A percentile compares a stretch with the other conserved stretches of the same genome.
Conservation (phyloP, 37 sponge, comb jelly and placozoan genomes). For the Crambe crambe region DNA sequence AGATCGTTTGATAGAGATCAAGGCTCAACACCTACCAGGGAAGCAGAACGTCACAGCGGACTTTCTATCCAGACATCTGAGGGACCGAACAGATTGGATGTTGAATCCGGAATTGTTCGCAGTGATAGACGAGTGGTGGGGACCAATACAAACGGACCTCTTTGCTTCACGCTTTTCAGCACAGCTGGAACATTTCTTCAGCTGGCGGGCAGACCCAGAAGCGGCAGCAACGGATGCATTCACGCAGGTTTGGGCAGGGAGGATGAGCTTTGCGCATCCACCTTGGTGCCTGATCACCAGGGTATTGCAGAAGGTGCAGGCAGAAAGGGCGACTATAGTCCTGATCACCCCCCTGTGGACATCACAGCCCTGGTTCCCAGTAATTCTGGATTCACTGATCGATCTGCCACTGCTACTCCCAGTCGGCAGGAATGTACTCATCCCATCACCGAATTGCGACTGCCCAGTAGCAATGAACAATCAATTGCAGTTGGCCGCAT, state of each 20-base stretch:
- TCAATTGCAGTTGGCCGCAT: constrained; percentile 11
- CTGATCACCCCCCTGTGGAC: constrained; percentile 23
- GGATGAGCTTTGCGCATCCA: constrained; percentile 20
- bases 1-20: neutral
- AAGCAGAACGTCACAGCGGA: constrained; percentile 28
- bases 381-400: neutral
- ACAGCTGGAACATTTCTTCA: constrained; percentile 31
- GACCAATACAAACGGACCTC: constrained; percentile 20
- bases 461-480: neutral
- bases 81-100: constrained; percentile 42
- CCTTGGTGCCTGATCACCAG: constrained; percentile 26
- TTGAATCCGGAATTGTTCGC: constrained; percentile 19
- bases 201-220: constrained; percentile 43
- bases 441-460: constrained; percentile 4
- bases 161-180: constrained; percentile 41
- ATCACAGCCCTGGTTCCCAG: constrained; percentile 31
- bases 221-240: constrained; percentile 37
- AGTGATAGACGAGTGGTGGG: neutral
- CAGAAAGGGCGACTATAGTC: neutral
- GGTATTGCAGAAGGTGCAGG: constrained; percentile 11
- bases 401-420: constrained; percentile 9
- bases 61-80: constrained; percentile 2
- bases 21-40: constrained; percentile 25
- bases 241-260: constrained; percentile 1
- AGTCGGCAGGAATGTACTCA: neutral